A percentile compares a stretch with the other conserved stretches of the same genome.
Conservation (phyloP, 37 sponge, comb jelly and placozoan species). For the Halichondria panicea region DNA sequence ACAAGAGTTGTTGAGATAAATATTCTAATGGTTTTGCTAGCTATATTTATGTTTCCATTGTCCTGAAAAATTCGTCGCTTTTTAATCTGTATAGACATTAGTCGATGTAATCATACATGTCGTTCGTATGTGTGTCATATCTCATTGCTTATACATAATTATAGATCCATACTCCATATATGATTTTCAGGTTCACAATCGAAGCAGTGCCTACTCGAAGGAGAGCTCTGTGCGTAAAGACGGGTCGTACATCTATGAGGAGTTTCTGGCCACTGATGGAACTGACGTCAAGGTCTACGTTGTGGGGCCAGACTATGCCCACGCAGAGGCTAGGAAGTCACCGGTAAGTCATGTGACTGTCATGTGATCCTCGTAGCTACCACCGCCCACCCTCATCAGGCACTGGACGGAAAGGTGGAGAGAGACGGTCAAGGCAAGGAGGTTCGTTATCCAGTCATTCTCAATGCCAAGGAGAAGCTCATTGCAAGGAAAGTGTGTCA, state of each 20-base stretch:
- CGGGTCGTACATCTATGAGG: constrained; percentile 94
- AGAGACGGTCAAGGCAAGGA: constrained; percentile 89
- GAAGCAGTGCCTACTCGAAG: constrained; percentile 73
- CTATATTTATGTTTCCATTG: too few relatives aligned
- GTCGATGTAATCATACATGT: too few relatives aligned
- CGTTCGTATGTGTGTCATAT: too few relatives aligned
- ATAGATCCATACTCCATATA: neutral
- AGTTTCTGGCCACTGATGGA: constrained; percentile 96
- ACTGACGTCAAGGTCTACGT: constrained; percentile 96
- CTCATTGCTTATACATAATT: too few relatives aligned
- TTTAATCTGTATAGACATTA: too few relatives aligned
- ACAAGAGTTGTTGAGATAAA: too few relatives aligned
- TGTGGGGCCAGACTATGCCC: constrained; percentile 94
- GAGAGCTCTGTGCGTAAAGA: constrained; percentile 66
- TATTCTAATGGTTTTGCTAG: too few relatives aligned
- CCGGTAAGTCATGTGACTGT: constrained; percentile 73
- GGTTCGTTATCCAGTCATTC: constrained; percentile 88
- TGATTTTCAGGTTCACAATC: constrained; percentile 61
- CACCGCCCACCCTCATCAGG: constrained; percentile 27
- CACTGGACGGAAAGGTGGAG: constrained; percentile 95
- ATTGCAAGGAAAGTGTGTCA: constrained; percentile 87
- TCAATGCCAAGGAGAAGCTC: constrained; percentile 88
- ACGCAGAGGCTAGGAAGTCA: constrained; percentile 95
- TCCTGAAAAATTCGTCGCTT: too few relatives aligned
- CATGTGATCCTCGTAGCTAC: neutral